Conservation (phyloP, 2,113 vertebrate species). For the Psophia crepitans region DNA sequence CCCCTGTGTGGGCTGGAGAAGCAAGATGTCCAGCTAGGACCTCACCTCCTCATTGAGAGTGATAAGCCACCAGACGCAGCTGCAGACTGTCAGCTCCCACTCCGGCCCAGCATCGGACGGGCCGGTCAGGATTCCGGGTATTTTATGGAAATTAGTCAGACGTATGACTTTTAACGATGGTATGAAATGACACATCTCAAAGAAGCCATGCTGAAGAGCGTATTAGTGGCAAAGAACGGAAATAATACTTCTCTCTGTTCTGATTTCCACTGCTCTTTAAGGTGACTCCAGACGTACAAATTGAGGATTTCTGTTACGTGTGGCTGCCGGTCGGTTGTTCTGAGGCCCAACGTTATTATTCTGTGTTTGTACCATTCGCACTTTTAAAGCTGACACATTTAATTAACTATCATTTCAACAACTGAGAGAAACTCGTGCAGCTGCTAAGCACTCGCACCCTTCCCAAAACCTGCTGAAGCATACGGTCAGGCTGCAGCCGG, state of each 20-base stretch:
- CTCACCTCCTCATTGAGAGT: neutral
- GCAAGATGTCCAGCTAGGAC: neutral
- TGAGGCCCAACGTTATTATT: neutral
- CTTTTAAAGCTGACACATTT: neutral
- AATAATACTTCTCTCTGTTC: neutral
- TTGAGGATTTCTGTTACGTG: neutral
- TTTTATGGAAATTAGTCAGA: neutral
- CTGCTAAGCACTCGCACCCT: neutral
- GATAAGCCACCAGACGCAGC: neutral
- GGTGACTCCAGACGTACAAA: neutral
- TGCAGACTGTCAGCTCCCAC: neutral
- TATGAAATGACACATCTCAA: neutral
- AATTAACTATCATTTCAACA: neutral
- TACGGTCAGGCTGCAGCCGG: neutral
- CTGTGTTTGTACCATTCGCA: neutral
- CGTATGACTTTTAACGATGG: neutral
- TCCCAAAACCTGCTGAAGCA: neutral
- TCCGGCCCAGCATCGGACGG: neutral
- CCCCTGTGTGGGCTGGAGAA: neutral
- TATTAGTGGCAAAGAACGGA: neutral
- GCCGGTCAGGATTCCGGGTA: neutral
- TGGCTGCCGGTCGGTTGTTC: neutral
- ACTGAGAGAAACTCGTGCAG: neutral
- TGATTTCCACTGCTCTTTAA: neutral
- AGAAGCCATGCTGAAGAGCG: neutral